Conservation (phyloP, 2,797 vertebrate species). For the Microcaecilia unicolor region DNA sequence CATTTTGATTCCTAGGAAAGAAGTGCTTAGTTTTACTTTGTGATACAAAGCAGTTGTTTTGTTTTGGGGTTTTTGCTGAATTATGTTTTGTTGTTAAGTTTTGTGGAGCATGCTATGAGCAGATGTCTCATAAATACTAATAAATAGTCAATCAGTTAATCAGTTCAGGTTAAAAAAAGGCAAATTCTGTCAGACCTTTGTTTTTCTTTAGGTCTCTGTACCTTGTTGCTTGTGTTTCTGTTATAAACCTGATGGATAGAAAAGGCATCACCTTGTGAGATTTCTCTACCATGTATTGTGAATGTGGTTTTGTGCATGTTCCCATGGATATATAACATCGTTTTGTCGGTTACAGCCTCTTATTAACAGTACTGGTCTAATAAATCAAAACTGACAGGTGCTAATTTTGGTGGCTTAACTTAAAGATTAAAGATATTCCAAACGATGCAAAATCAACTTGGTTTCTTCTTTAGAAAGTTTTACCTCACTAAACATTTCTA, state of each 20-base stretch:
- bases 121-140: too few relatives aligned
- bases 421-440: not conserved
- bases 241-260: conserved; percentile 9
- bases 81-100: too few relatives aligned
- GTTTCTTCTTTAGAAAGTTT: conserved; percentile 12
- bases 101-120: too few relatives aligned
- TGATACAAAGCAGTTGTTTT: too few relatives aligned
- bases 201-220: conserved; percentile 1
- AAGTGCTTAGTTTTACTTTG: too few relatives aligned
- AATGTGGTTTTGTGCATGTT: conserved; percentile 44
- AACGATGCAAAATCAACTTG: conserved; percentile 8
- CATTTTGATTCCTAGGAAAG: too few relatives aligned
- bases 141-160: too few relatives aligned
- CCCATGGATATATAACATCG: conserved; percentile 32
- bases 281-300: conserved; percentile 30
- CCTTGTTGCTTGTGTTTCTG: conserved; percentile 4
- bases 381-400: conserved; percentile 45
- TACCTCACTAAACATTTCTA: too few relatives aligned
- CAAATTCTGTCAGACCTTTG: conserved; percentile 12
- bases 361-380: conserved; percentile 25
- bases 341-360: conserved; percentile 43
- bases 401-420: conserved; percentile 12
- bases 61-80: too few relatives aligned
- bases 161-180: too few relatives aligned
- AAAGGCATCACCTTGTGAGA: conserved; percentile 20